Percentiles rank a stretch among this genome's conserved stretches.
Evolutionary conservation across 2,888 invertebrate species (phyloP).

Genomic region (Microplitis manilae): DNA sequence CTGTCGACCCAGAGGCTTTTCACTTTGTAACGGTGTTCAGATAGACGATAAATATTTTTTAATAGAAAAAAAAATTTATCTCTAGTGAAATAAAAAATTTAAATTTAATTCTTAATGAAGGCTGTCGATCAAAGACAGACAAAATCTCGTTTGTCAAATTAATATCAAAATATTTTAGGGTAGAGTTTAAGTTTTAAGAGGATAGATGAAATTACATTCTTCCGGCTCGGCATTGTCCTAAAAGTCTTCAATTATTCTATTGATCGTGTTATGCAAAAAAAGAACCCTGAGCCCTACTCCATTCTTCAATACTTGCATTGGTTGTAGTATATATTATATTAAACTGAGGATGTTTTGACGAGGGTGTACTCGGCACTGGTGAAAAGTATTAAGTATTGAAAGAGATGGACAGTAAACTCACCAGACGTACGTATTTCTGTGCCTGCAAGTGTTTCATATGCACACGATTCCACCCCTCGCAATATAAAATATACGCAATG

Average conservation of each 20-base stretch:
- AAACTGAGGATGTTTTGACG: not conserved
- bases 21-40: too few relatives aligned
- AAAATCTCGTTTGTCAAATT: conserved; percentile 40
- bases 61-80: not conserved
- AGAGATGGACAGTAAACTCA: not conserved
- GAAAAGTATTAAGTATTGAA: not conserved
- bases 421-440: conserved; percentile 14
- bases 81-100: not conserved
- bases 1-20: too few relatives aligned
- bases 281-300: conserved; percentile 23
- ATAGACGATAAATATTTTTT: not conserved
- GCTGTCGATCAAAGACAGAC: not conserved
- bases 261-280: conserved; percentile 57
- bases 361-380: not conserved
- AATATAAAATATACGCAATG: conserved; percentile 3
- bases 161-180: conserved; percentile 25
- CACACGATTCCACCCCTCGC: not conserved
- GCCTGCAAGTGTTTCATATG: conserved; percentile 9
- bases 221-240: conserved; percentile 58
- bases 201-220: conserved; percentile 58
- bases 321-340: not conserved
- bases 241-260: conserved; percentile 66
- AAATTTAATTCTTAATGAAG: not conserved
- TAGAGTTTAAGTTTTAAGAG: conserved; percentile 20
- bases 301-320: conserved; percentile 27